phyloP scores from a whole-genome alignment of 1,140 invertebrate genomes.

The Panulirus ornatus region DNA sequence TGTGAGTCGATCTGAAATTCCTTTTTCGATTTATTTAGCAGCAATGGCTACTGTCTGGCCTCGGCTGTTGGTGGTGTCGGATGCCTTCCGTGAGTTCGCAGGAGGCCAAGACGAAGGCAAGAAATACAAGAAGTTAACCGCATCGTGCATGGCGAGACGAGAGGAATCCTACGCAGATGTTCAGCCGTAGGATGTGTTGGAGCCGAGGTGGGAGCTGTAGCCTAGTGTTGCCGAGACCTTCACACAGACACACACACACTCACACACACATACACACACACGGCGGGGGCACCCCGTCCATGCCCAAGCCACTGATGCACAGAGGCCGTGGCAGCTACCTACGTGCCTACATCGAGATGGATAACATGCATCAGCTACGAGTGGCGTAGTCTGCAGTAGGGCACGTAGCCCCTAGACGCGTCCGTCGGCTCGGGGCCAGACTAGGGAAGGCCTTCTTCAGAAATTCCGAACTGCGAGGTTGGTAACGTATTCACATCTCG shows the following conservation, averaged over 20 bases:
- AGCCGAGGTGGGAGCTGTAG: neutral
- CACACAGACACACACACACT: neutral
- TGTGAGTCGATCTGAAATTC: too few relatives aligned
- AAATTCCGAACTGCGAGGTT: conserved; percentile 50
- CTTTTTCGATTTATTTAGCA: too few relatives aligned
- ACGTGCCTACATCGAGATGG: too few relatives aligned
- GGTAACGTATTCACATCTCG: conserved; percentile 54
- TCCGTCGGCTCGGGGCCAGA: neutral
- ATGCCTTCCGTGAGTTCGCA: neutral
- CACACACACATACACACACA: neutral
- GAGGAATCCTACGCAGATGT: conserved; percentile 30
- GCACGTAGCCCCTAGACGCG: neutral
- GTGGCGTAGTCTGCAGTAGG: neutral
- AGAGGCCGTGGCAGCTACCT: too few relatives aligned
- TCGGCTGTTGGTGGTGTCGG: neutral
- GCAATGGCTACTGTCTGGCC: neutral
- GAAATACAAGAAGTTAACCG: neutral
- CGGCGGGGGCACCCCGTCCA: neutral
- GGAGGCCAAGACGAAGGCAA: neutral
- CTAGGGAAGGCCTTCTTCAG: neutral
- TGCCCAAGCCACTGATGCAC: neutral
- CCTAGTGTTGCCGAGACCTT: neutral
- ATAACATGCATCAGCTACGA: too few relatives aligned
- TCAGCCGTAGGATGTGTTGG: neutral
- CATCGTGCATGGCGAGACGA: conserved; percentile 17